Conservation (phyloP, 2,113 vertebrate species). For the Silurus meridionalis region DNA sequence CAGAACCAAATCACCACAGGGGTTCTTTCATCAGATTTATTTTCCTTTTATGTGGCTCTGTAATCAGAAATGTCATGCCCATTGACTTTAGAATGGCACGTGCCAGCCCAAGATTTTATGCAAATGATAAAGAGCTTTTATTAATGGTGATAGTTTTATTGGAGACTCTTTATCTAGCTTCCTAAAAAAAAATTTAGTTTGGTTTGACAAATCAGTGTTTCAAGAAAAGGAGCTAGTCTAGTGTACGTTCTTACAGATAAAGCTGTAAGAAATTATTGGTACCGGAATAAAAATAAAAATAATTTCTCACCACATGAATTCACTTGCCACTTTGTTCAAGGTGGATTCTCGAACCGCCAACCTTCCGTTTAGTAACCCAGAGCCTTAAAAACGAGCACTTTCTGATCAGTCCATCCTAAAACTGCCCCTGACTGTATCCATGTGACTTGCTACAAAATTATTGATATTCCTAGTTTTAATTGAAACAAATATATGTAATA, state of each 20-base stretch:
- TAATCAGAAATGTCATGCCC: constrained; percentile 30
- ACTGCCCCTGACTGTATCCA: background rate
- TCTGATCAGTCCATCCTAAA: background rate
- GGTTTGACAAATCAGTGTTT: background rate
- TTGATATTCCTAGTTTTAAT: background rate
- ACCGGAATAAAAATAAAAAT: background rate
- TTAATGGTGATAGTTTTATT: background rate
- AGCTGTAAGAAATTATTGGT: background rate
- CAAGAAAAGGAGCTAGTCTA: background rate
- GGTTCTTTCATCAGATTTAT: constrained; percentile 49
- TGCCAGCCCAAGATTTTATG: constrained; percentile 13
- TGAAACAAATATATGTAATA: background rate
- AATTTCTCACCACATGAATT: background rate
- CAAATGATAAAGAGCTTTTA: constrained; percentile 16
- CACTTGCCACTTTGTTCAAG: background rate
- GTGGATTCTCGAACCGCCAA: background rate
- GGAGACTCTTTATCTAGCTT: background rate
- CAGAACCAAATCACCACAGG: constrained; percentile 44
- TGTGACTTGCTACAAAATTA: background rate
- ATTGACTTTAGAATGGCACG: constrained; percentile 38
- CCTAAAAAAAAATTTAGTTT: background rate
- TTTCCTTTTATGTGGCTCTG: constrained; percentile 28
- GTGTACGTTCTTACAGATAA: background rate
- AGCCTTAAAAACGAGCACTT: too few species aligned
- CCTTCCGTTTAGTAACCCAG: too few species aligned